Conservation (phyloP, 2,797 vertebrate species). For the Agapornis canus region DNA sequence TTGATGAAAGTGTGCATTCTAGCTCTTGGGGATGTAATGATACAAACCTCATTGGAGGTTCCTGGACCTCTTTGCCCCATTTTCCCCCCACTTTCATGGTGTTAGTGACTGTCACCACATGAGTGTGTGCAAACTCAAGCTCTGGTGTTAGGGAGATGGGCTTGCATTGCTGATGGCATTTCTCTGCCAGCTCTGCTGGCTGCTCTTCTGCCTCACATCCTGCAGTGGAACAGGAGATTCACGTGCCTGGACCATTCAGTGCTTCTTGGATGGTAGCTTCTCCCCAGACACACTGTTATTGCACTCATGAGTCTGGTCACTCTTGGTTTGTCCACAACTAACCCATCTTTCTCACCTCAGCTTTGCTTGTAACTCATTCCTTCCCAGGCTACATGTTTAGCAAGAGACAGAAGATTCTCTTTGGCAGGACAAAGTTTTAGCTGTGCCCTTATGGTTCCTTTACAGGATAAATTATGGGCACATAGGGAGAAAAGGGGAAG, state of each 20-base stretch:
- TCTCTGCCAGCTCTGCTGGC: not conserved
- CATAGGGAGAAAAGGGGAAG: not conserved
- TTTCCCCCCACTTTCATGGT: not conserved
- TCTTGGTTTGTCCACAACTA: not conserved
- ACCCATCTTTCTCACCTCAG: not conserved
- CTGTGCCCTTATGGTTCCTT: not conserved
- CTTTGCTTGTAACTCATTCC: not conserved
- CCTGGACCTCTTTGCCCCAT: not conserved
- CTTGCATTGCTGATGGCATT: not conserved
- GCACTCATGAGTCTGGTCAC: not conserved
- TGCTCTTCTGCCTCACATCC: not conserved
- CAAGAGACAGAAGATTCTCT: not conserved
- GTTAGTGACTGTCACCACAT: fast-evolving
- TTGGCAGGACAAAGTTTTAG: not conserved
- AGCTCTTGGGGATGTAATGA: not conserved
- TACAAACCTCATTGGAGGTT: not conserved
- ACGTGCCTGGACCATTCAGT: fast-evolving
- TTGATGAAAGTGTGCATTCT: not conserved
- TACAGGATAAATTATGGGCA: not conserved
- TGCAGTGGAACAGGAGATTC: fast-evolving
- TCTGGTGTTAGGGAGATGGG: not conserved
- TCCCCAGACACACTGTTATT: not conserved
- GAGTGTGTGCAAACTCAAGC: not conserved
- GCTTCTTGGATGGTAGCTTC: not conserved
- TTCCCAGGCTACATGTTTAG: not conserved